Percentiles rank a stretch among this genome's conserved stretches.
Conservation (phyloP, 2,888 invertebrate genomes). For the Chymomyza amoena region DNA sequence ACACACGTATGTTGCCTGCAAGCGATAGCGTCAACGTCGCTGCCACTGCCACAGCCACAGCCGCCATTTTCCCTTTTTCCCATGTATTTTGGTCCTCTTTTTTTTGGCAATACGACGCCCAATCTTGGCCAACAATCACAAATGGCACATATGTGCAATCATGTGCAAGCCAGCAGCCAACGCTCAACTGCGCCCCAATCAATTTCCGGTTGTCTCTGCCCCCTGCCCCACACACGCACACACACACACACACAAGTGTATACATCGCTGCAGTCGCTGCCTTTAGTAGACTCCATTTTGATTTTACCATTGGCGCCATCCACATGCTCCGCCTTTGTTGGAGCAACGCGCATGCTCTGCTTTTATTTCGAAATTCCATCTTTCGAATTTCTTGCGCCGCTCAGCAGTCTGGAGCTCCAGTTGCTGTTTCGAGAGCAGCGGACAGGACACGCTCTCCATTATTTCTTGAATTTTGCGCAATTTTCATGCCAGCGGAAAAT, state of each 20-base stretch:
- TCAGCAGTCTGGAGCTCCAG: neutral
- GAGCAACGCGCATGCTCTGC: constrained; percentile 55
- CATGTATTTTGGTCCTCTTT: neutral
- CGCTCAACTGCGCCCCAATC: constrained; percentile 49
- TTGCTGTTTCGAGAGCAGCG: neutral
- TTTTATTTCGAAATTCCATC: constrained; percentile 28
- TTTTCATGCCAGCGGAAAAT: neutral
- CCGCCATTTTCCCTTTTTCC: constrained; percentile 32
- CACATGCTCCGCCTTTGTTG: constrained; percentile 25
- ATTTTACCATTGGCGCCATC: constrained; percentile 75
- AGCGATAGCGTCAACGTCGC: constrained; percentile 73
- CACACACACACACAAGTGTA: neutral
- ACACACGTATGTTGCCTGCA: constrained; percentile 78
- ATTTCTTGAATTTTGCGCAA: too few species aligned
- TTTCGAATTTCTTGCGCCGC: constrained; percentile 31
- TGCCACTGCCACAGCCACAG: constrained; percentile 20
- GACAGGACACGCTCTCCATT: neutral
- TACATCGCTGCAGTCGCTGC: constrained; percentile 8
- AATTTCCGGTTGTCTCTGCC: constrained; percentile 44
- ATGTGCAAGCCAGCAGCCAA: constrained; percentile 43
- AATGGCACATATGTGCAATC: constrained; percentile 74
- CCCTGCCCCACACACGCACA: neutral
- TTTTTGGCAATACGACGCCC: constrained; percentile 23
- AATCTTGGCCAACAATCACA: constrained; percentile 69
- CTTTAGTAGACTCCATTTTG: constrained; percentile 75